Conservation (phyloP, 2,888 invertebrate species). For the Augochlorella aurata region DNA sequence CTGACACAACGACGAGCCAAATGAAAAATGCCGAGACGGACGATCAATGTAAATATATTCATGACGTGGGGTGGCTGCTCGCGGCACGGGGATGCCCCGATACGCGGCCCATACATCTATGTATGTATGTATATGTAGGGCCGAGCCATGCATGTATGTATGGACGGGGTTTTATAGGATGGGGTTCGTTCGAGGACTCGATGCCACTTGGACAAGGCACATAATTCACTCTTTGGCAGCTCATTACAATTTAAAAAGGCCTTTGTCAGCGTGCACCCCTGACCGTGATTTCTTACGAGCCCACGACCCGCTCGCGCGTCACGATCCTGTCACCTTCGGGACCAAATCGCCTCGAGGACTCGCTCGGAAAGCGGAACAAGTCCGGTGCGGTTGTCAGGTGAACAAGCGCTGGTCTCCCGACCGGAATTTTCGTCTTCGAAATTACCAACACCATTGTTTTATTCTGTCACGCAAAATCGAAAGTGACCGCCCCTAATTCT, state of each 20-base stretch:
- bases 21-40: slow-evolving; percentile 79
- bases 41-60: slow-evolving; percentile 82
- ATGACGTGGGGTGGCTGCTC: slow-evolving; percentile 79
- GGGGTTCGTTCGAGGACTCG: slow-evolving; percentile 72
- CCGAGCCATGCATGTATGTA: not conserved
- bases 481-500: too few relatives aligned
- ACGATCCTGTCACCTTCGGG: slow-evolving; percentile 41
- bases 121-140: not conserved
- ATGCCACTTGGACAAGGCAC: slow-evolving; percentile 79
- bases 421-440: too few relatives aligned
- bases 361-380: not conserved
- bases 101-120: slow-evolving; percentile 19
- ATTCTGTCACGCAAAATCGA: too few relatives aligned
- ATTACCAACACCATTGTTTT: too few relatives aligned
- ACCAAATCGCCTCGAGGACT: slow-evolving; percentile 8
- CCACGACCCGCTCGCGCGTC: slow-evolving; percentile 57
- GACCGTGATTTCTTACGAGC: slow-evolving; percentile 66
- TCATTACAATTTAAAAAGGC: slow-evolving; percentile 82
- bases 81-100: slow-evolving; percentile 61
- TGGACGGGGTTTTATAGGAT: slow-evolving; percentile 68
- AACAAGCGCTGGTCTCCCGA: too few relatives aligned
- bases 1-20: slow-evolving; percentile 71
- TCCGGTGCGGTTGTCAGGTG: slow-evolving; percentile 6
- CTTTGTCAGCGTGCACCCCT: slow-evolving; percentile 71
- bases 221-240: slow-evolving; percentile 82